Base-by-base conservation (phyloP, 2,888 invertebrate species). In the Eulithis testata region DNA sequence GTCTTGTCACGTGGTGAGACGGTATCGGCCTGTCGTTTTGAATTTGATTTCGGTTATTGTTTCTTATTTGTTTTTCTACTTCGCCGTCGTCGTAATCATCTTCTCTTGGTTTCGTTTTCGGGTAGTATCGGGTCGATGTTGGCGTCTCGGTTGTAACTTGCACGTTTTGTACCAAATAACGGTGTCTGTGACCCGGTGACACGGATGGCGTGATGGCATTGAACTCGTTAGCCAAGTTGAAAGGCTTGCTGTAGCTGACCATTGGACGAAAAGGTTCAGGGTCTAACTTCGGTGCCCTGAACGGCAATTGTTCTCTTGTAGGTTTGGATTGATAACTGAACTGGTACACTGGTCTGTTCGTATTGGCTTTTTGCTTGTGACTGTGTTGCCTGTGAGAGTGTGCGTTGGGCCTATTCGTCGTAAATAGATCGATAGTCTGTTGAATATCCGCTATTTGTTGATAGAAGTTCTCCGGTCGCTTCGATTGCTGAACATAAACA, bases 241-340 rank as follows among this genome's bases (percentile, higher is more conserved):
- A 93, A 3, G 93, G 93, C 67, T 93, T 92, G 77, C 93, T 93
- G 76, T 94, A 94, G 74, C 93, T 94, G 14, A 95, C 94, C 94
- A 95, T 95, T 4, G 95, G 95, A 63, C 95, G 90, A 78, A 95
- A 95, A 1, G 95, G 95, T 77, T 94, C 94, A 1, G 94, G 91
- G 68, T 94, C 95, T 70, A 94, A 84, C 70, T 93, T 92, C 0
- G 93, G 93, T 36, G 93, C 93, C 49, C 93, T 83, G 85, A 93
- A 93, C 3, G 89, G 87, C 27, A 88, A 73, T 54, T 92, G 90
- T 47, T 93, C 93, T 8, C 89, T 92, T 70, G 92, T 87, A 31
- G 84, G 85, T 9, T 94, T 93, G 0, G 95, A 94, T 79, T 96
- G 95, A 78, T 95, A 96, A 76, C 95, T 96, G 81, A 95, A 97